Evolutionary conservation across 2,888 invertebrate species (phyloP).

Genomic region (Caenorhabditis sulstoni): DNA sequence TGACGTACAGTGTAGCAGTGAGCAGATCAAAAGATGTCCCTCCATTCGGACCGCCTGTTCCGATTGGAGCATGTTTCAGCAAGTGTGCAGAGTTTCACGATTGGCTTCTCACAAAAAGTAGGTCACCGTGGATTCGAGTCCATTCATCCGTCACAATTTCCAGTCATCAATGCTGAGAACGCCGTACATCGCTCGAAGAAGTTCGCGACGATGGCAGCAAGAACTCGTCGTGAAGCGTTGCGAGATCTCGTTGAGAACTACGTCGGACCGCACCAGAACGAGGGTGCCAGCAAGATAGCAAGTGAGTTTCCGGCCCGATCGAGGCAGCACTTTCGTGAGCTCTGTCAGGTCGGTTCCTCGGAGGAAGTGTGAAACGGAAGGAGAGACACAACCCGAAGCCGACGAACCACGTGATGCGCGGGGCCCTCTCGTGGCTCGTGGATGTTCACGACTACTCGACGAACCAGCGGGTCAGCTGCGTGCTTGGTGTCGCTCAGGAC

Average conservation of each 20-base stretch:
- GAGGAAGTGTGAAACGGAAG: conserved; percentile 83
- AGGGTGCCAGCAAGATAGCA: conserved; percentile 78
- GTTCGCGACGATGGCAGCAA: conserved; percentile 95
- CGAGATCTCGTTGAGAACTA: conserved; percentile 85
- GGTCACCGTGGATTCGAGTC: not conserved
- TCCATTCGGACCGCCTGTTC: conserved; percentile 95
- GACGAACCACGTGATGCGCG: conserved; percentile 82
- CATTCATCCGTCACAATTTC: conserved; percentile 37
- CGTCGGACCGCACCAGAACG: conserved; percentile 78
- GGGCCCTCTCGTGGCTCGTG: conserved; percentile 82
- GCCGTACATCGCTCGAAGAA: conserved; percentile 96
- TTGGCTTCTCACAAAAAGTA: conserved; percentile 91
- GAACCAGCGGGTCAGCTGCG: conserved; percentile 65
- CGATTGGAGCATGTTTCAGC: conserved; percentile 89
- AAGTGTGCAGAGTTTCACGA: conserved; percentile 95
- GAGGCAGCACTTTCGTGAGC: not conserved
- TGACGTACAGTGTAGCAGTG: conserved; percentile 87
- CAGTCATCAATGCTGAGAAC: conserved; percentile 95
- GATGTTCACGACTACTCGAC: conserved; percentile 81
- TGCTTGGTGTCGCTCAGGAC: conserved; percentile 87
- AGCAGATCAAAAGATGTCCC: conserved; percentile 93
- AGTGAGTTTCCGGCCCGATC: conserved; percentile 56
- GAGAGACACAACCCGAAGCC: conserved; percentile 87
- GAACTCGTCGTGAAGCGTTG: conserved; percentile 94
- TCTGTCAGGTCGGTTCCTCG: conserved; percentile 72